Evolutionary conservation across 2,888 invertebrate species (phyloP).

Genomic region (Leptodirus hochenwartii): DNA sequence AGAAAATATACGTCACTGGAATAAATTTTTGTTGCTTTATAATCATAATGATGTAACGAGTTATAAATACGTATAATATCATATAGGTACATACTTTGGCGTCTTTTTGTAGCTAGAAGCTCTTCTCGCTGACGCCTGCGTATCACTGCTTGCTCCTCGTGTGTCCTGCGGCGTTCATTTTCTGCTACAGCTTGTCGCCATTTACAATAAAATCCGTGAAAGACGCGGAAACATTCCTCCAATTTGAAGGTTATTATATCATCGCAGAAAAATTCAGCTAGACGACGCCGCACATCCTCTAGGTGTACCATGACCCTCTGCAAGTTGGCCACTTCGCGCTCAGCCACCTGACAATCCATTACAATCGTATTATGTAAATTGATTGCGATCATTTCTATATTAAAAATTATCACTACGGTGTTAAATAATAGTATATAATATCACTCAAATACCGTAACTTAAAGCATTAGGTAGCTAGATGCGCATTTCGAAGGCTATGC

Average conservation of each 20-base stretch:
- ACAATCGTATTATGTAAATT: not conserved
- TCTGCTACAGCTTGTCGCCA: constrained; percentile 70
- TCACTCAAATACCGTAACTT: no score
- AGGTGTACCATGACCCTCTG: constrained; percentile 69
- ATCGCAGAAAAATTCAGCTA: constrained; percentile 90
- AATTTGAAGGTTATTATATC: constrained; percentile 76
- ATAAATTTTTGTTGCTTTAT: no score
- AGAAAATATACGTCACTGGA: no score
- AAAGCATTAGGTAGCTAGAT: no score
- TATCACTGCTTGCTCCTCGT: constrained; percentile 74
- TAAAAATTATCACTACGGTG: no score
- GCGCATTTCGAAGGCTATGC: no score
- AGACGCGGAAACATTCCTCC: constrained; percentile 84
- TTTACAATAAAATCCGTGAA: constrained; percentile 75
- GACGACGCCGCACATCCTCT: constrained; percentile 56
- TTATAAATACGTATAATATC: constrained; percentile 4
- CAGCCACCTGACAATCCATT: constrained; percentile 32
- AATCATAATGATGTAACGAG: not conserved
- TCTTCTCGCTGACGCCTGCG: constrained; percentile 58
- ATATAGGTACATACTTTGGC: constrained; percentile 34
- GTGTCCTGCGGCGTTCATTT: constrained; percentile 62
- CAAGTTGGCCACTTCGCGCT: constrained; percentile 56
- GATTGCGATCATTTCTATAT: no score
- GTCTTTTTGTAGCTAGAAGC: constrained; percentile 40
- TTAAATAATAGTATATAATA: no score